Evolutionary conservation across 92 coral and sea anemone species (phyloP).

Genomic region (Phenganax marumi): DNA sequence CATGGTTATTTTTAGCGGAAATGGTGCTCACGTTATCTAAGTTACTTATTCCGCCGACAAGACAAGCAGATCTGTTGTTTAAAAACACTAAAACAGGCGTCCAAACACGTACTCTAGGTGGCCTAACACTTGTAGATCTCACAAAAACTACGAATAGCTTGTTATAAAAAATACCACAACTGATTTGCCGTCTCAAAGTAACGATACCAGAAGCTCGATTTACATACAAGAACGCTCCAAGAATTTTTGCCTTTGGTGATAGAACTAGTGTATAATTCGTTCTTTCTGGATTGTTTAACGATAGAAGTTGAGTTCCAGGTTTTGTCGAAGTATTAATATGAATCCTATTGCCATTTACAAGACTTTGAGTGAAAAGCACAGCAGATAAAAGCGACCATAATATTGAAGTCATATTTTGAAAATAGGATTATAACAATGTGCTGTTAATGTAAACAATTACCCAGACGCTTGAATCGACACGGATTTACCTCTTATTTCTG

Average conservation of each 20-base stretch:
- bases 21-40: neutral
- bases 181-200: conserved; percentile 59
- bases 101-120: conserved; percentile 26
- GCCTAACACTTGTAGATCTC: conserved; percentile 56
- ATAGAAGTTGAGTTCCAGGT: neutral
- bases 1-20: conserved; percentile 1
- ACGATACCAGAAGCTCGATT: conserved; percentile 69
- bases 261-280: conserved; percentile 23
- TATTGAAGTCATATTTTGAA: conserved; percentile 20
- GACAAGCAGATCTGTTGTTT: conserved; percentile 17
- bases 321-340: conserved; percentile 1
- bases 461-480: conserved; percentile 24
- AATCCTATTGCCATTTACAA: conserved; percentile 26
- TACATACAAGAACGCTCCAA: conserved; percentile 37
- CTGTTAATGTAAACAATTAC: conserved; percentile 32
- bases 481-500: neutral
- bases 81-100: conserved; percentile 21
- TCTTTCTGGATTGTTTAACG: conserved; percentile 17
- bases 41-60: neutral
- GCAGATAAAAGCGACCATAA: conserved; percentile 7
- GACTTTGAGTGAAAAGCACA: conserved; percentile 33
- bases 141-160: conserved; percentile 62
- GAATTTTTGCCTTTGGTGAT: conserved; percentile 15
- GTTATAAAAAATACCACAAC: conserved; percentile 61
- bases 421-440: neutral